Evolutionary conservation across 2,113 vertebrate species (phyloP), one percentile per base, ranked within the genome.

Genomic region (Craseonycteris thonglongyai): DNA sequence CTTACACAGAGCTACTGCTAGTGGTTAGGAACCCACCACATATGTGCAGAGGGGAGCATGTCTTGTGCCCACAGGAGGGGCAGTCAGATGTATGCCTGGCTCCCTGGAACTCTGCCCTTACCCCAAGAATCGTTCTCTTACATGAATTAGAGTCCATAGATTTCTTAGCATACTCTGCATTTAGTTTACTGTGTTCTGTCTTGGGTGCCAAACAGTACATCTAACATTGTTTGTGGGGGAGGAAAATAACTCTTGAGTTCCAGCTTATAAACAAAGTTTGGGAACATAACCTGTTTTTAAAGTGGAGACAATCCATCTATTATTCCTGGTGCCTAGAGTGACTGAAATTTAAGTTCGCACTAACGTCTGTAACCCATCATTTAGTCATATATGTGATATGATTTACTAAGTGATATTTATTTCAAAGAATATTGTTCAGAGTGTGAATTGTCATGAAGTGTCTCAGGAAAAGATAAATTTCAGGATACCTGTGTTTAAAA

Each of bases 361-460:
- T 76, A 84, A 66, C 0, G 0, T n/a, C n/a, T 80, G n/a, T 28
- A 94, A 88, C 92, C 92, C 13, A 4, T 96, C 89, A 88, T 96
- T 96, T 91, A 86, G 91, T 95, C 69, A 49, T 88, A 87, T 87
- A 83, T 66, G 74, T 47, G 91, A 21, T 87, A 38, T 80, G 94
- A 94, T 89, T 94, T 87, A 83, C 69, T 79, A 85, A 87, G 51
- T 93, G 86, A 68, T 80, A 87, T 91, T 96, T 90, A 86, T 96
- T 91, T 91, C 86, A 56, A 79, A 91, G 93, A 85, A 49, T 69
- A 74, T 79, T 72, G 63, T 88, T 78, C 30, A 24, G 68, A 45
- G 66, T 74, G 72, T 88, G 63, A 94, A 94, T 95, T 95, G 65
- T 75, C 59, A 85, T 68, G 15, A 92, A 66, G 69, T 13, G 30